A percentile compares a stretch with the other conserved stretches of the same genome.
phyloP scores from a whole-genome alignment of 2,797 vertebrate species.

The Anabacerthia variegaticeps region DNA sequence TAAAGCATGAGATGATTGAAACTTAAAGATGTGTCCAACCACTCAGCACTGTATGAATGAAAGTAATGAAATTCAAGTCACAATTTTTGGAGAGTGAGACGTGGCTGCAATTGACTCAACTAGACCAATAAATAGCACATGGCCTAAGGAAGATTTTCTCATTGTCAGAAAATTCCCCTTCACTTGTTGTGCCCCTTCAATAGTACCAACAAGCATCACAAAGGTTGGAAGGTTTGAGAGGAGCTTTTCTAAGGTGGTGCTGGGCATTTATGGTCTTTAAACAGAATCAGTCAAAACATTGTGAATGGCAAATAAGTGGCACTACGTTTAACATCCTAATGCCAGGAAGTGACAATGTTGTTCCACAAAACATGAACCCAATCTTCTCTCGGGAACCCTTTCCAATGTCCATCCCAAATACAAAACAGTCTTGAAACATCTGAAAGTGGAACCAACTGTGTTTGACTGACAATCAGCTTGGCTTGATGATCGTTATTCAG shows the following conservation, averaged over 20 bases:
- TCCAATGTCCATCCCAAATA: neutral
- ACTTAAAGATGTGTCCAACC: neutral
- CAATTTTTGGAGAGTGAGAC: neutral
- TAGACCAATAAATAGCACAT: neutral
- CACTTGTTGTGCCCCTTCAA: neutral
- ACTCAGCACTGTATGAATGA: neutral
- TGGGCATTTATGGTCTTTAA: neutral
- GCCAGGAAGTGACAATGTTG: neutral
- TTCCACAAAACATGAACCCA: neutral
- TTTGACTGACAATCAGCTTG: neutral
- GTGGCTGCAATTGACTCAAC: neutral
- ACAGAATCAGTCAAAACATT: neutral
- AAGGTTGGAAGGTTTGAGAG: neutral
- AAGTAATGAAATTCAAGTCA: neutral
- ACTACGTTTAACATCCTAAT: neutral
- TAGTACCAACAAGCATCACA: neutral
- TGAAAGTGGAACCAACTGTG: neutral
- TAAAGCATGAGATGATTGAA: neutral
- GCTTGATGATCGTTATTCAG: neutral
- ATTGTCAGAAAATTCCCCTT: neutral
- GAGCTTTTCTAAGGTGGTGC: neutral
- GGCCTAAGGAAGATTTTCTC: neutral
- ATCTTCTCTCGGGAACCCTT: rapidly evolving
- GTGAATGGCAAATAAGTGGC: neutral
- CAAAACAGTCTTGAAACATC: neutral